These are phyloP conservation scores for Anas georgica DNA, from an alignment of 2,797 vertebrate genomes.

Conservation along the genomic window DNA sequence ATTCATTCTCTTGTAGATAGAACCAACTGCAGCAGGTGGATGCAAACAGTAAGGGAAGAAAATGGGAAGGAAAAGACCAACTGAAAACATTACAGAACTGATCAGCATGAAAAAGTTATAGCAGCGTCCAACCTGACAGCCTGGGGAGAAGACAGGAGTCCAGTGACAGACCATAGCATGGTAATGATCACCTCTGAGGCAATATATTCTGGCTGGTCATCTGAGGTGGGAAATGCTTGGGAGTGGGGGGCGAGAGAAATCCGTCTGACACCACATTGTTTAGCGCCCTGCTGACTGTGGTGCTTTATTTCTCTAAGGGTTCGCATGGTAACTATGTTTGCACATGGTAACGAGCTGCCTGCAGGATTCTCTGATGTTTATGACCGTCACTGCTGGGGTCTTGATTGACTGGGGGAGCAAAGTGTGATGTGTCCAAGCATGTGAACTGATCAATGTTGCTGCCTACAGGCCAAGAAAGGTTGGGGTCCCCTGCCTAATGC, in stretches of 20 bases:
- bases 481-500: conserved; percentile 42
- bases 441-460: neutral
- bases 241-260: neutral
- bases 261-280: neutral
- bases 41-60: neutral
- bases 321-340: conserved; percentile 51
- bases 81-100: neutral
- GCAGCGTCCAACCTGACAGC: neutral
- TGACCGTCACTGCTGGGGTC: conserved; percentile 44
- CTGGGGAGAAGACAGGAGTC: neutral
- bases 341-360: conserved; percentile 40
- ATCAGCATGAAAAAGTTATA: neutral
- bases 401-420: neutral
- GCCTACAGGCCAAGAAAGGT: conserved; percentile 18
- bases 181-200: neutral
- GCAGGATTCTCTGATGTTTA: conserved; percentile 70
- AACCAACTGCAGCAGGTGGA: neutral
- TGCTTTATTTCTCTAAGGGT: neutral
- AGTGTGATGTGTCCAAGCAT: conserved; percentile 25
- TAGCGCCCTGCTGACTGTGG: neutral
- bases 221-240: neutral
- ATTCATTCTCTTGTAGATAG: neutral
- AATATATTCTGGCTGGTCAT: neutral
- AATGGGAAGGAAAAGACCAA: neutral
- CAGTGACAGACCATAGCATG: neutral